These are phyloP conservation scores for Dendroctonus ponderosae DNA, from an alignment of 1,140 invertebrate species.

Conservation along the genomic window DNA sequence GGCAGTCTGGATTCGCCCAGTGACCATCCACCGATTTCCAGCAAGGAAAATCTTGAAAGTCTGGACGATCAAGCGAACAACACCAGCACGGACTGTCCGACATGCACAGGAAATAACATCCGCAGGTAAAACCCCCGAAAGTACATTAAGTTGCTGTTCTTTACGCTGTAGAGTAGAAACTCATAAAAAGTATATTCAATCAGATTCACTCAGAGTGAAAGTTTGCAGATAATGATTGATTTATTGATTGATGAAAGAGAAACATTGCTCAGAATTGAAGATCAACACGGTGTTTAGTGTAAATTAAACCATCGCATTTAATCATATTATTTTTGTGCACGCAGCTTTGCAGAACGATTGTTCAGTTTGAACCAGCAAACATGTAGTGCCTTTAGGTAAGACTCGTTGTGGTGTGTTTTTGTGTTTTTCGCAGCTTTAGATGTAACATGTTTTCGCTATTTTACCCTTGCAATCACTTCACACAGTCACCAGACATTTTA, in stretches of 20 bases:
- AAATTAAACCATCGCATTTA: too few relatives aligned
- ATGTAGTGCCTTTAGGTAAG: conserved; percentile 68
- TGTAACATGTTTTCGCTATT: too few relatives aligned
- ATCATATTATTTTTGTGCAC: conserved; percentile 51
- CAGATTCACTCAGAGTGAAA: too few relatives aligned
- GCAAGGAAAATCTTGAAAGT: conserved; percentile 38
- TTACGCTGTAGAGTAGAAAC: neutral
- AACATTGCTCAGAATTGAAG: too few relatives aligned
- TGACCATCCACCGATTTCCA: conserved; percentile 46
- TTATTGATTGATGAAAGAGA: too few relatives aligned
- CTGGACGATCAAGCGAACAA: conserved; percentile 27
- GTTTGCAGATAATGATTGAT: too few relatives aligned
- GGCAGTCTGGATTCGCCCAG: conserved; percentile 50
- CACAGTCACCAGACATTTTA: too few relatives aligned
- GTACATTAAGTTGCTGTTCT: neutral
- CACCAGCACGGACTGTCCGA: conserved; percentile 2
- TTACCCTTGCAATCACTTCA: too few relatives aligned
- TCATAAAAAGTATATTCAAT: too few relatives aligned
- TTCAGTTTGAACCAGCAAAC: conserved; percentile 72
- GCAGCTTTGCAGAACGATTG: conserved; percentile 71
- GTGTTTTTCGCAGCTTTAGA: neutral
- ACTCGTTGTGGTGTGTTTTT: conserved; percentile 20
- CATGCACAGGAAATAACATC: conserved; percentile 39
- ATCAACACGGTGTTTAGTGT: too few relatives aligned
- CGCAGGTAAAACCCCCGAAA: conserved; percentile 41